Evolutionary conservation across 37 sponge, comb jelly and placozoan genomes (phyloP), one percentile per base, ranked within the genome.

Genomic region (Corticium candelabrum): DNA sequence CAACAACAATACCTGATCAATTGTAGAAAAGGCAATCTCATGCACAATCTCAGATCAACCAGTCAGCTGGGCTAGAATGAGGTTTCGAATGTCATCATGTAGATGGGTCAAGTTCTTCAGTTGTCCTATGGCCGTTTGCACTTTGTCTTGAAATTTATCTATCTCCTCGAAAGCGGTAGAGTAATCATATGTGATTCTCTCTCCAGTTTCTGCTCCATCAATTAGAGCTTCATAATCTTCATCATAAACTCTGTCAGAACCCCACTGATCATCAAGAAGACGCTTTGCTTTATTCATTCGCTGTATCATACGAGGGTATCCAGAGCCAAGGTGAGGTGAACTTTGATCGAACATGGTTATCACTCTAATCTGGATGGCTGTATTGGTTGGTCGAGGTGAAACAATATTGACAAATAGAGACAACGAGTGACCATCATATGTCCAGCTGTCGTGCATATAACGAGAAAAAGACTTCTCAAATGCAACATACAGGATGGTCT

Each of bases 381-480:
- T 34, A 34, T 79, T 39, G 5, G 73, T 34, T 27, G 32, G 57
- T 43, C 35, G 38, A 76, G 79, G 37, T 3, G 84, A 29, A 57
- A 57, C 50, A 1, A 78, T 57, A n/a, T 79, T 78, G 67, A 87
- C 41, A 2, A 83, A 32, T 34, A 83, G 74, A 30, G 81, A 76
- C 0, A 83, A 68, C 1, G 80, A 71, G 36, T 81, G 81, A 35
- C 88, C 88, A 81, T 88, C 88, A 37, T 88, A 88, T 34, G 88
- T 84, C 85, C 85, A 88, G 3, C 72, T 79, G 78, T 84, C 79
- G 4, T 36, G 27, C 21, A 38, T 67, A 62, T 37, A 84, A 1
- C 80, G 69, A n/a, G n/a, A n/a, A n/a, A n/a, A n/a, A n/a, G n/a
- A n/a, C 3, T 33, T 41, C 7, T 38, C 34, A 11, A 80, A 68